Percentiles rank a stretch among this genome's conserved stretches.
Evolutionary conservation across 35 echinoderm and acorn worm genomes (phyloP).

Genomic region (Lytechinus pictus): DNA sequence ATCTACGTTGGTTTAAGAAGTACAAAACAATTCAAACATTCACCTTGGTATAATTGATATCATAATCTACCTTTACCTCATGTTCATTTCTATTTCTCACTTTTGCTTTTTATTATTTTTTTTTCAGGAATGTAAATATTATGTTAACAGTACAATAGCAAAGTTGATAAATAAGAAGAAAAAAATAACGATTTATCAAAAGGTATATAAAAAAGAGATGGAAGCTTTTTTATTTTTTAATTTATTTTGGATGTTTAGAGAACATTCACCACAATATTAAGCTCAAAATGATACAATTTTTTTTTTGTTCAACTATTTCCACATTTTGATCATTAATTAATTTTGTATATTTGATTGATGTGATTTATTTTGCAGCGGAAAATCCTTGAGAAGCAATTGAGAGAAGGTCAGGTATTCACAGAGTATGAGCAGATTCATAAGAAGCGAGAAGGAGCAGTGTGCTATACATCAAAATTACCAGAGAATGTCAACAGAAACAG

Average conservation of each 20-base stretch:
- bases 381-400: conserved; percentile 89
- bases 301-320: not conserved
- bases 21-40: too few species aligned
- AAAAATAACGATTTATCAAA: not conserved
- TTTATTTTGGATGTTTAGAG: not conserved
- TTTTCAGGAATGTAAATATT: not conserved
- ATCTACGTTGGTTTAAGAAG: too few species aligned
- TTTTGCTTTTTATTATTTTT: not conserved
- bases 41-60: too few species aligned
- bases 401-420: conserved; percentile 91
- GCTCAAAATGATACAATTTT: not conserved
- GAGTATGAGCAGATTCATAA: conserved; percentile 96
- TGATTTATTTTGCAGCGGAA: conserved; percentile 70
- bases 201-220: not conserved
- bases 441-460: conserved; percentile 72
- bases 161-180: not conserved
- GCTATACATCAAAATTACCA: conserved; percentile 76
- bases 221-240: not conserved
- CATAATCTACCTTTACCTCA: too few species aligned
- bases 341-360: not conserved
- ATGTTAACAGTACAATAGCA: not conserved
- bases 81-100: too few species aligned
- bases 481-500: conserved; percentile 82
- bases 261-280: not conserved
- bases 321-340: too few species aligned